These are phyloP conservation scores for Balaeniceps rex DNA, from an alignment of 2,113 vertebrate genomes.

Conservation along the genomic window DNA sequence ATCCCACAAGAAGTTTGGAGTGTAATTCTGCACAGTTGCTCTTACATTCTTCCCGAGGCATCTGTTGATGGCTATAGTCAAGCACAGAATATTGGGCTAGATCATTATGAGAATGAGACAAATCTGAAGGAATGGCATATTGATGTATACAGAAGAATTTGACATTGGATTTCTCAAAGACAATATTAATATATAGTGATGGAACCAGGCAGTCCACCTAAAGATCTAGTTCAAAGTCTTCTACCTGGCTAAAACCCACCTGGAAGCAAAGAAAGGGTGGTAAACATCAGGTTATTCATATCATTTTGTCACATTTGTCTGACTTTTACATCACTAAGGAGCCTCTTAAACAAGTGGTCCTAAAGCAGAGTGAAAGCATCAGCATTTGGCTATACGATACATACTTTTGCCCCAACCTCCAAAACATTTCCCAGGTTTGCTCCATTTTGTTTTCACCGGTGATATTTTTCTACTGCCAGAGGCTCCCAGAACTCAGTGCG, in stretches of 20 bases:
- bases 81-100: not conserved
- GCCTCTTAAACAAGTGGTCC: not conserved
- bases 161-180: not conserved
- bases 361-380: not conserved
- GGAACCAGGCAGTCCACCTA: not conserved
- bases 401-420: not conserved
- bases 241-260: not conserved
- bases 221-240: not conserved
- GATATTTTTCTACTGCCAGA: not conserved
- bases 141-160: not conserved
- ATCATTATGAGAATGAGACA: not conserved
- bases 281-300: not conserved
- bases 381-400: not conserved
- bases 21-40: not conserved
- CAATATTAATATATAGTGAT: not conserved
- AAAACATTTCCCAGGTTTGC: not conserved
- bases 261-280: not conserved
- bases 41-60: not conserved
- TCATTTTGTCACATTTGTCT: not conserved
- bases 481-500: not conserved
- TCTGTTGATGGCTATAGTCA: not conserved
- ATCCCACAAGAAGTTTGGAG: not conserved
- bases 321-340: not conserved
- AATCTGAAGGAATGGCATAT: not conserved
- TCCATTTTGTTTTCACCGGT: not conserved